Percentiles rank a stretch among this genome's conserved stretches.
Evolutionary conservation across 1,140 invertebrate genomes (phyloP).

Genomic region (Mercenaria mercenaria): DNA sequence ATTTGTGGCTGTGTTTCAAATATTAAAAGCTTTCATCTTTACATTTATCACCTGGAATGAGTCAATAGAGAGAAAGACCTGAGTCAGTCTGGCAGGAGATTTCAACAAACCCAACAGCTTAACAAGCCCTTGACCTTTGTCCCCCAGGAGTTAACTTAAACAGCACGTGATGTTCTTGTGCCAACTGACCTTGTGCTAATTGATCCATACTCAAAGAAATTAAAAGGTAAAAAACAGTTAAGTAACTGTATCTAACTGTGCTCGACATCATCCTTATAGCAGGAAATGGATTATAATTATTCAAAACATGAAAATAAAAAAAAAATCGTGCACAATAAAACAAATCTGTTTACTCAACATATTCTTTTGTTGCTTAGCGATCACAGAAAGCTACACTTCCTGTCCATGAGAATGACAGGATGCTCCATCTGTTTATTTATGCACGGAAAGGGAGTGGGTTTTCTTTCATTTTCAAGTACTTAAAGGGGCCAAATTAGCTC

Average conservation of each 20-base stretch:
- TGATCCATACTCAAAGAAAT: too few relatives aligned
- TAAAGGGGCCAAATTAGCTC: not conserved
- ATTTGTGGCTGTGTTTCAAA: not conserved
- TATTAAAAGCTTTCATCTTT: not conserved
- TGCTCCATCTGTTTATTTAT: conserved; percentile 46
- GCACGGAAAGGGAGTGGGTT: conserved; percentile 32
- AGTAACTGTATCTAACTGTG: too few relatives aligned
- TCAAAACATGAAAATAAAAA: too few relatives aligned
- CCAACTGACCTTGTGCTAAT: too few relatives aligned
- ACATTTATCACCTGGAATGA: not conserved
- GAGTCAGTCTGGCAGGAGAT: not conserved
- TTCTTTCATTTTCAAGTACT: conserved; percentile 5
- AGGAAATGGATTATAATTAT: too few relatives aligned
- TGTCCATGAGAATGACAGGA: conserved; percentile 42
- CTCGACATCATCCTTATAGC: too few relatives aligned
- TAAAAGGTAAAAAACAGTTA: too few relatives aligned
- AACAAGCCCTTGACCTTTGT: too few relatives aligned
- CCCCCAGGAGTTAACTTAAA: too few relatives aligned
- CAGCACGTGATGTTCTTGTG: too few relatives aligned
- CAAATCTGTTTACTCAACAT: conserved; percentile 23
- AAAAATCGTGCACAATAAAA: not conserved
- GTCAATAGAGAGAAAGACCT: not conserved
- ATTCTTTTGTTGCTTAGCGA: conserved; percentile 52
- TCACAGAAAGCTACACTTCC: not conserved
- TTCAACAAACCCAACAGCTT: not conserved